Percentiles rank a stretch among this genome's conserved stretches.
Evolutionary conservation across 2,113 vertebrate genomes (phyloP).

Genomic region (Mormyrus lacerda): DNA sequence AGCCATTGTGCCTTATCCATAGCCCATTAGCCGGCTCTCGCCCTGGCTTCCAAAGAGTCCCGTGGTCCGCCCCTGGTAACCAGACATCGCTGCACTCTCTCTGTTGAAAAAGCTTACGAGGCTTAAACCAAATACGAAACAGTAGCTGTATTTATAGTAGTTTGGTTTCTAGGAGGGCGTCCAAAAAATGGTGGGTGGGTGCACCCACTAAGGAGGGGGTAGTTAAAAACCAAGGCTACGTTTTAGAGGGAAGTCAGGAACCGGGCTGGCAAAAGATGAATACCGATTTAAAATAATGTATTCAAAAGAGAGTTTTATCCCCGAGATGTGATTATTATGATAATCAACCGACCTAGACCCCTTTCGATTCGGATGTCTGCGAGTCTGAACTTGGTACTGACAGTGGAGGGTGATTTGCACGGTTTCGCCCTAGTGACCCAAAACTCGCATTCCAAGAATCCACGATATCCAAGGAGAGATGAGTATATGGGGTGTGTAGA

Average conservation of each 20-base stretch:
- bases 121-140: slow-evolving; percentile 29
- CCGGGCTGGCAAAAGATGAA: slow-evolving; percentile 64
- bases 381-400: slow-evolving; percentile 47
- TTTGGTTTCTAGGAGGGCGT: slow-evolving; percentile 17
- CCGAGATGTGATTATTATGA: slow-evolving; percentile 54
- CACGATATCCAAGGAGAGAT: slow-evolving; percentile 47
- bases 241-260: slow-evolving; percentile 26
- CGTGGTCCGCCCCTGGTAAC: slow-evolving; percentile 52
- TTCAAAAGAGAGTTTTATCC: slow-evolving; percentile 48
- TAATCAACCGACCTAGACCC: slow-evolving; percentile 40
- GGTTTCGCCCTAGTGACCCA: slow-evolving; percentile 52
- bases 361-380: slow-evolving; percentile 25
- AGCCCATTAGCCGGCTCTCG: slow-evolving; percentile 38
- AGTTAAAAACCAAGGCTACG: slow-evolving; percentile 34
- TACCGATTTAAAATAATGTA: slow-evolving; percentile 65
- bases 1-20: slow-evolving; percentile 41
- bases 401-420: slow-evolving; percentile 71
- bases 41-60: slow-evolving; percentile 44
- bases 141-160: slow-evolving; percentile 28
- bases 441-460: slow-evolving; percentile 64
- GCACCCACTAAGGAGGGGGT: slow-evolving; percentile 23
- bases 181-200: slow-evolving; percentile 28
- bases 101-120: slow-evolving; percentile 24
- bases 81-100: slow-evolving; percentile 34
- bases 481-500: slow-evolving; percentile 47